Evolutionary conservation across 1,140 invertebrate species (phyloP).

Genomic region (Halyomorpha halys): DNA sequence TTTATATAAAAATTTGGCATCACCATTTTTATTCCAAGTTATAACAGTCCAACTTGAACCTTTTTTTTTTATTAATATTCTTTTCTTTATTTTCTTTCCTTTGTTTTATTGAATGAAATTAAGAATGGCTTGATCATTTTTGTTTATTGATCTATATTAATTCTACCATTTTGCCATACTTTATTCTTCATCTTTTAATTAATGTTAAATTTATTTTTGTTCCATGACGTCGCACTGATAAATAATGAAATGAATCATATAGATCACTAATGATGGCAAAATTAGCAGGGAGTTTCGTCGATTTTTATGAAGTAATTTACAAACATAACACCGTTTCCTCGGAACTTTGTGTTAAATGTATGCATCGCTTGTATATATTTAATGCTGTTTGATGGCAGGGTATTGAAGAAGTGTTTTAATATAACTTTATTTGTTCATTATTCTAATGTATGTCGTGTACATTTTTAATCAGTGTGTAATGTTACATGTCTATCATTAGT

Average conservation of each 20-base stretch:
- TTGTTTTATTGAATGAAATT: too few relatives aligned
- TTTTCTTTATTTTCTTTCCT: too few relatives aligned
- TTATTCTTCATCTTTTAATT: neutral
- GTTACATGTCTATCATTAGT: constrained; percentile 25
- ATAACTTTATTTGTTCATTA: constrained; percentile 5
- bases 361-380: constrained; percentile 11
- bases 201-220: constrained; percentile 11
- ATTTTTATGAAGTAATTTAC: too few relatives aligned
- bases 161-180: too few relatives aligned
- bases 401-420: too few relatives aligned
- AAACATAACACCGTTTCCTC: too few relatives aligned
- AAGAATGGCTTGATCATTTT: too few relatives aligned
- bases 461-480: constrained; percentile 19
- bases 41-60: too few relatives aligned
- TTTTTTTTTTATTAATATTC: too few relatives aligned
- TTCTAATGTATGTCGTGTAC: constrained; percentile 11
- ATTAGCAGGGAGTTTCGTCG: neutral
- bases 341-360: constrained; percentile 11
- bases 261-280: constrained; percentile 18
- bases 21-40: too few relatives aligned
- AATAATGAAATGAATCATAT: constrained; percentile 2
- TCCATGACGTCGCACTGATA: neutral
- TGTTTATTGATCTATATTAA: too few relatives aligned
- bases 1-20: too few relatives aligned
- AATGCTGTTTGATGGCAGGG: neutral